Evolutionary conservation across 2,888 invertebrate species (phyloP).

Genomic region (Enchytraeus crypticus): DNA sequence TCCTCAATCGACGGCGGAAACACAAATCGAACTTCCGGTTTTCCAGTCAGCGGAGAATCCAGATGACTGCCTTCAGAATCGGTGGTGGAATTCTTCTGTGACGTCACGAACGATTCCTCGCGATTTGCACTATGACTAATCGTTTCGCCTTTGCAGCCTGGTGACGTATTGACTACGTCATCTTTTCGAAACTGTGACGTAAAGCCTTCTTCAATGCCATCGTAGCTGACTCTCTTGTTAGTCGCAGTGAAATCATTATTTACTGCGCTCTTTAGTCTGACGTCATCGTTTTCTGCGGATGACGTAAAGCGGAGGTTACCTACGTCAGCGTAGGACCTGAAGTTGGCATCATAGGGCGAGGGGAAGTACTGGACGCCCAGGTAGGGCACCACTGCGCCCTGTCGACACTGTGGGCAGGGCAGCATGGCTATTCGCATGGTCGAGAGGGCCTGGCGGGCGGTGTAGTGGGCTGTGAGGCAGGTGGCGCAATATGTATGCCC

Average conservation of each 20-base stretch:
- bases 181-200: too few species aligned
- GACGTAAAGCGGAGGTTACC: background rate
- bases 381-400: background rate
- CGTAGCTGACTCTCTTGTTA: too few species aligned
- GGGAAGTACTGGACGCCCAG: constrained; percentile 2
- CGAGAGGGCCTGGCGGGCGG: background rate
- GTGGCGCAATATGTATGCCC: background rate
- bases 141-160: background rate
- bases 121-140: too few species aligned
- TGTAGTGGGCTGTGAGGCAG: background rate
- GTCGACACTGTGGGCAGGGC: constrained; percentile 2
- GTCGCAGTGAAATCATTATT: too few species aligned
- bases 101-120: too few species aligned
- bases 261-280: background rate
- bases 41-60: background rate
- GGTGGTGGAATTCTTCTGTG: background rate
- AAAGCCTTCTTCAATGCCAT: too few species aligned
- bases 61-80: background rate
- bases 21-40: background rate
- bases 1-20: background rate
- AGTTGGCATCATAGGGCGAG: too few species aligned
- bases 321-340: too few species aligned
- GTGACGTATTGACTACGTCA: background rate
- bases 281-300: background rate
- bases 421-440: constrained; percentile 6